phyloP scores from a whole-genome alignment of 2,888 invertebrate genomes.

The Idaea biselata region DNA sequence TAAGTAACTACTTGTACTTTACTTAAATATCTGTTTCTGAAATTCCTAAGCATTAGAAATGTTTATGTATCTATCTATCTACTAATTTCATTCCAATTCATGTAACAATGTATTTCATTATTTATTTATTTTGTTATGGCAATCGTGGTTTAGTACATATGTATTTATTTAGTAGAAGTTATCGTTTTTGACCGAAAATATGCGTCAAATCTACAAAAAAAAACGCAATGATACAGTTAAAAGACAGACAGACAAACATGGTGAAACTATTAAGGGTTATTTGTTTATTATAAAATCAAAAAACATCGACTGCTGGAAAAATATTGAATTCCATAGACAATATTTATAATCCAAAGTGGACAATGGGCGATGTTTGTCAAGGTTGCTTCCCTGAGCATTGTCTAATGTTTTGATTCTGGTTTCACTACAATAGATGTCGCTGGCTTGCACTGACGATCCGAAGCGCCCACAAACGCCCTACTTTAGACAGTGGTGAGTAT shows the following conservation, averaged over 20 bases:
- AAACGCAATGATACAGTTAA: no score
- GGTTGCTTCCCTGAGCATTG: conserved; percentile 20
- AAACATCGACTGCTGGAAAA: neutral
- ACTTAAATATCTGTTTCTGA: no score
- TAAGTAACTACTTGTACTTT: no score
- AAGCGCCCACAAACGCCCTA: conserved; percentile 37
- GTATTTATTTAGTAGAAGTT: neutral
- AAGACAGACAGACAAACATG: no score
- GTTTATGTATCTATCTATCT: no score
- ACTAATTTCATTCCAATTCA: neutral
- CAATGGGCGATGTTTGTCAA: conserved; percentile 12
- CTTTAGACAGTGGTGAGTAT: conserved; percentile 55
- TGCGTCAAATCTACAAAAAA: neutral
- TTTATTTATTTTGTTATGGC: neutral
- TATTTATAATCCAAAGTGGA: neutral
- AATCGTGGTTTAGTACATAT: neutral
- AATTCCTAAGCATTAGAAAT: no score
- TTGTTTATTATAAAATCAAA: neutral
- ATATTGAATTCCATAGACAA: no score
- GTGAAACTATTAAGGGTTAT: no score
- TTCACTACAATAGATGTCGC: conserved; percentile 70
- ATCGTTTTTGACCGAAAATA: neutral
- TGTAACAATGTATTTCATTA: neutral
- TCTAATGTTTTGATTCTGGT: conserved; percentile 76
- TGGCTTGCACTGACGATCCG: conserved; percentile 42